Evolutionary conservation across 2,888 invertebrate genomes (phyloP).

Genomic region (Melinaea marsaeus): DNA sequence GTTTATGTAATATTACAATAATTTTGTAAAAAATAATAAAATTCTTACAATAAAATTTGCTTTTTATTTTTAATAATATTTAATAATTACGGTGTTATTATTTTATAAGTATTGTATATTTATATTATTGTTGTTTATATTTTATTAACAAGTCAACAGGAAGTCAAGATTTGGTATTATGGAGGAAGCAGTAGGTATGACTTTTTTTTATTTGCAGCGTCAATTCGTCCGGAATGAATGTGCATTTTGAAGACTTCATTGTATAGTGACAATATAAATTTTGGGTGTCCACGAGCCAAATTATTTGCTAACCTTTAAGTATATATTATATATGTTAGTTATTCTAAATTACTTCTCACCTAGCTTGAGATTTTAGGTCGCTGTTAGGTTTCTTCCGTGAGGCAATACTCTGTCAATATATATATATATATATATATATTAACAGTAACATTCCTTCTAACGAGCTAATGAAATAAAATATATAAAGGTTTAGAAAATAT

Average conservation of each 20-base stretch:
- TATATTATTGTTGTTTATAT: not conserved
- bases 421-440: not conserved
- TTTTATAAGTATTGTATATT: not conserved
- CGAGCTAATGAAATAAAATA: no score
- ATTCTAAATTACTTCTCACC: not conserved
- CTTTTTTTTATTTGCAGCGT: not conserved
- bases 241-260: no score
- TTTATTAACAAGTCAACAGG: not conserved
- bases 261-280: no score
- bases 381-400: slow-evolving; percentile 22
- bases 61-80: slow-evolving; percentile 4
- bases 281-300: no score
- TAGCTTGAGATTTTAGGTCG: not conserved
- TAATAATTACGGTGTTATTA: not conserved
- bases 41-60: not conserved
- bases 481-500: not conserved
- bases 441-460: no score
- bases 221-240: not conserved
- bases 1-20: not conserved
- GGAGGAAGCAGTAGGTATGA: not conserved
- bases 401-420: slow-evolving; percentile 16
- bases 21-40: slow-evolving; percentile 4
- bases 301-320: no score
- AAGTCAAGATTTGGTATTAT: not conserved
- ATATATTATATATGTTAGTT: no score